Evolutionary conservation across 2,888 invertebrate species (phyloP), one percentile per base, ranked within the genome.

Genomic region (Cistogaster globosa): DNA sequence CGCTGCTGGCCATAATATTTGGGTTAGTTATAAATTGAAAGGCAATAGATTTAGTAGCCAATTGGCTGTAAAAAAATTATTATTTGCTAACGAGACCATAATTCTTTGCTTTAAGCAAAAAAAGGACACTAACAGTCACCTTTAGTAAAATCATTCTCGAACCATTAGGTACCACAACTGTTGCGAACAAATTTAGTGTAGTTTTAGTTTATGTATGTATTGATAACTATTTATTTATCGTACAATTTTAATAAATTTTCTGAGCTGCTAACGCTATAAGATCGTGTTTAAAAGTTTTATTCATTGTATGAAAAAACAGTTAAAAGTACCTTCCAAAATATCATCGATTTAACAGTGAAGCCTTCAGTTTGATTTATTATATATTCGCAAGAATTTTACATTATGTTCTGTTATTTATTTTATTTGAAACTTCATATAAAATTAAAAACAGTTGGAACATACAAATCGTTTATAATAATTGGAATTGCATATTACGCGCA

Each of bases 401-500:
- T 71, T 63, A 79, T 63, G 63, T 79, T 78, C 42, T 42, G 55
- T 48, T 16, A 48, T 48, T 48, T 32, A 32, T 32, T 42, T 12
- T 42, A 42, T 42, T 12, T 12, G 42, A 42, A 48, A 48, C 12
- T 14, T 45, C 12, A 9, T 48, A n/a, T 48, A 48, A n/a, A 48
- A 48, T 12, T 42, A 12, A 42, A 42, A 42, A 42, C 11, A 42
- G 42, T 42, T 76, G n/a, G 14, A 55, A 55, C 42, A 22, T 69
- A 62, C 51, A 74, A 71, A 45, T 58, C 32, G 42, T 42, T 42
- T 12, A 42, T 42, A 11, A 75, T 75, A 80, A 84, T 80, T 84
- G 71, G 55, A 67, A 80, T 67, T 80, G 79, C 84, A 84, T 84
- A 84, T 84, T 80, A 84, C 84, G 84, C 84, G 76, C 71, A 76